These are phyloP conservation scores for Dynastes hyllus DNA, from an alignment of 2,888 invertebrate species.

Conservation along the genomic window DNA sequence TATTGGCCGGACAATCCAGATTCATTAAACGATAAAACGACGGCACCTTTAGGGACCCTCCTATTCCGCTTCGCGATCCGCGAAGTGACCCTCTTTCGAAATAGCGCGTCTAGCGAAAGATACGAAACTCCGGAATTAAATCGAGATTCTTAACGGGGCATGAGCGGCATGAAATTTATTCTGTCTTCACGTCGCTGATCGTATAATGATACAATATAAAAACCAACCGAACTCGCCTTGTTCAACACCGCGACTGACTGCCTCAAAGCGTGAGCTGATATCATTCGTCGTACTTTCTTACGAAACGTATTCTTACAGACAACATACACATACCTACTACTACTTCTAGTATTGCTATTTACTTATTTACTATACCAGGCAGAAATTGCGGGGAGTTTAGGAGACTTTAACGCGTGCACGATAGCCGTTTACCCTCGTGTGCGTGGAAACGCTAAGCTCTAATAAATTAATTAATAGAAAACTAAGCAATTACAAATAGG, in stretches of 20 bases:
- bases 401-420: conserved; percentile 24
- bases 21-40: background rate
- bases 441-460: background rate
- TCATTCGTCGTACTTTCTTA: conserved; percentile 56
- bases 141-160: conserved; percentile 28
- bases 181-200: conserved; percentile 19
- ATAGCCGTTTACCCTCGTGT: background rate
- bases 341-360: background rate
- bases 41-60: no score
- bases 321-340: conserved; percentile 9
- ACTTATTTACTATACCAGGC: background rate
- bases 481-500: no score
- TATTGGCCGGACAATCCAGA: background rate
- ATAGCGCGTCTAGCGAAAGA: background rate
- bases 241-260: conserved; percentile 60
- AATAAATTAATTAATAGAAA: no score
- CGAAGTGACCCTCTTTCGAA: background rate
- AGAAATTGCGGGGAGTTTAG: conserved; percentile 10
- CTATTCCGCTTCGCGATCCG: no score
- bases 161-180: conserved; percentile 2
- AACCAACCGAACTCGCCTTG: conserved; percentile 53
- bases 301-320: conserved; percentile 11
- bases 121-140: conserved; percentile 31
- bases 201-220: conserved; percentile 30
- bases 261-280: conserved; percentile 55